Conservation (phyloP, 2,888 invertebrate genomes). For the Mamestra brassicae region DNA sequence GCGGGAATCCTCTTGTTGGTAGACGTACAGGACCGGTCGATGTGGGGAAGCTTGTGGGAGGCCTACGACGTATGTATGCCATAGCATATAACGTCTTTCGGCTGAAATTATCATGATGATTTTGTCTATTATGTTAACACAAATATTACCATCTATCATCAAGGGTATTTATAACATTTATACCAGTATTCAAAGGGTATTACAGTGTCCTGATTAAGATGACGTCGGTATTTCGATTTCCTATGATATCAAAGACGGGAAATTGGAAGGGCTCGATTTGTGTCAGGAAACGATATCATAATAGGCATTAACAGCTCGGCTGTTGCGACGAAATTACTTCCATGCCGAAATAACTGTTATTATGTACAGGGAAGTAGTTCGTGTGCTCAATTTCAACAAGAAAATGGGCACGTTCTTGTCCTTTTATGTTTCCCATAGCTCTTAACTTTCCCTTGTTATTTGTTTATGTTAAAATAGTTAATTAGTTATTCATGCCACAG, state of each 20-base stretch:
- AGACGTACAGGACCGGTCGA: too few species aligned
- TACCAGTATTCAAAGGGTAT: not conserved
- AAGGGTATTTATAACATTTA: not conserved
- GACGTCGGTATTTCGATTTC: constrained; percentile 67
- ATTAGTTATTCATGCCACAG: too few species aligned
- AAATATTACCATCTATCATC: not conserved
- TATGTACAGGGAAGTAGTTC: not conserved
- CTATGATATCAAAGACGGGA: constrained; percentile 66
- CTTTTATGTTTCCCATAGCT: too few species aligned
- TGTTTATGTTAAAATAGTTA: too few species aligned
- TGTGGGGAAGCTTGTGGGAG: too few species aligned
- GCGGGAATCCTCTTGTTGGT: too few species aligned
- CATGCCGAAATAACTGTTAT: constrained; percentile 8
- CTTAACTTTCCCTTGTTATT: too few species aligned
- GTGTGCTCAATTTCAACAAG: not conserved
- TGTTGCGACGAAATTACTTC: constrained; percentile 37
- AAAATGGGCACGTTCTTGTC: not conserved
- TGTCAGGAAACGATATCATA: constrained; percentile 66
- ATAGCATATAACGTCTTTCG: too few species aligned
- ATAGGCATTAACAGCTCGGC: constrained; percentile 64
- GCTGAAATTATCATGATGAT: too few species aligned
- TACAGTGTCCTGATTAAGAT: constrained; percentile 38
- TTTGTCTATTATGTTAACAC: too few species aligned
- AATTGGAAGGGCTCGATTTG: constrained; percentile 70
- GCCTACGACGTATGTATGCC: too few species aligned